phyloP scores from a whole-genome alignment of 2,888 invertebrate species.

The Acanthococcus lagerstroemiae region DNA sequence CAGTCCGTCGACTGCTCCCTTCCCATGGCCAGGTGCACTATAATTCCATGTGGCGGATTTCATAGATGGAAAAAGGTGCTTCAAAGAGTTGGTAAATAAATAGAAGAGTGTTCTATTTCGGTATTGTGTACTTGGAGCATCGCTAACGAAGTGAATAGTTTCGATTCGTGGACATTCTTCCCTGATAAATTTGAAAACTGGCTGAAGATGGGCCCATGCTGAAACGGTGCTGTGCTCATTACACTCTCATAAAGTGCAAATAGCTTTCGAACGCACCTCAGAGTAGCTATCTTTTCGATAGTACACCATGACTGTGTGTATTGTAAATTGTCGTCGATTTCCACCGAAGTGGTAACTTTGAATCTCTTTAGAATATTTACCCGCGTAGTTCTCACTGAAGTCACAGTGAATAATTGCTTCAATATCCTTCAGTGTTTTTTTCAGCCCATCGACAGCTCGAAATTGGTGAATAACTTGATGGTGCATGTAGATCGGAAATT shows the following conservation, averaged over 20 bases:
- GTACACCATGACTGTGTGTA: slow-evolving; percentile 24
- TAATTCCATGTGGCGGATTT: slow-evolving; percentile 36
- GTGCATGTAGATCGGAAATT: background rate
- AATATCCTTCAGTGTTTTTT: background rate
- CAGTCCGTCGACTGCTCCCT: slow-evolving; percentile 40
- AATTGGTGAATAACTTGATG: background rate
- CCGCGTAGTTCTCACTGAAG: background rate
- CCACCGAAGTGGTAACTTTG: slow-evolving; percentile 24
- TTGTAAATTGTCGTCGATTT: slow-evolving; percentile 12
- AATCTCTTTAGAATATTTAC: background rate
- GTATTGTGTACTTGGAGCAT: slow-evolving; percentile 36
- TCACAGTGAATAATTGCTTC: background rate
- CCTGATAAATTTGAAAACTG: slow-evolving; percentile 35
- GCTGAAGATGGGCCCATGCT: slow-evolving; percentile 42
- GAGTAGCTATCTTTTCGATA: background rate
- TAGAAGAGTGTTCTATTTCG: slow-evolving; percentile 37
- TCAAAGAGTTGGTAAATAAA: background rate
- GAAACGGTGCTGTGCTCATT: slow-evolving; percentile 40
- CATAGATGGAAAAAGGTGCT: background rate
- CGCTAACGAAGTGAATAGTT: background rate
- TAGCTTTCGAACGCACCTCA: slow-evolving; percentile 30
- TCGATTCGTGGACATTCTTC: background rate
- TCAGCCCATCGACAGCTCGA: background rate
- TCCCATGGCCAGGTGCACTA: slow-evolving; percentile 40
- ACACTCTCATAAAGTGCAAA: slow-evolving; percentile 39